Evolutionary conservation across 2,797 vertebrate species (phyloP), one percentile per base, ranked within the genome.

Genomic region (Channa striata): DNA sequence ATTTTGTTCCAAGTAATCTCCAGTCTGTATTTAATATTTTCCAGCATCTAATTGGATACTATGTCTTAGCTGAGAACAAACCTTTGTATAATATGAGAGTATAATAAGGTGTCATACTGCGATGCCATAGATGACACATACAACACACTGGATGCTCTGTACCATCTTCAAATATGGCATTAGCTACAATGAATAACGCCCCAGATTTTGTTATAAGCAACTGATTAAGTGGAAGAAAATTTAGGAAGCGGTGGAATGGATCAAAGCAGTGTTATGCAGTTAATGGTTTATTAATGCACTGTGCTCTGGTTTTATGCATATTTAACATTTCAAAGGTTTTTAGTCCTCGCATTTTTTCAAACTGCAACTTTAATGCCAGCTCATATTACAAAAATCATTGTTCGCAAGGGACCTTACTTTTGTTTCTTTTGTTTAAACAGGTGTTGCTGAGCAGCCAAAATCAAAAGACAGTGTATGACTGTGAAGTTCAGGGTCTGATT

Each of bases 241-340:
- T 74, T 54, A 71, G 54, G n/a, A 68, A 44, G 54, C 43, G 46
- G 34, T 36, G 42, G 71, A 54, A 59, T 65, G 56, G 33, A 73
- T 73, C 36, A 84, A 74, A 72, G 65, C 50, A 10, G 17, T 40
- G 25, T 69, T 63, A 52, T 64, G 9, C 69, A 70, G 49, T 66
- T 62, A 77, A 68, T 86, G 67, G 37, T 61, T 77, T 82, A 68
- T 74, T 77, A 74, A 83, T 72, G 71, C 65, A 39, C 19, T 23
- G 70, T 68, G 59, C 60, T 43, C 33, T 0, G 4, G 25, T 44
- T 77, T 67, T 66, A 64, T 59, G 53, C 30, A 44, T 68, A 50
- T 81, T 76, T 74, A 77, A 76, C 59, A 68, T 75, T 78, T 72
- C 68, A 74, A 71, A 77, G 72, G 42, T 52, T 74, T 67, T 79